Percentiles rank a stretch among this genome's conserved stretches.
phyloP scores from a whole-genome alignment of 23 tunicate species.

The Ciona savignyi region DNA sequence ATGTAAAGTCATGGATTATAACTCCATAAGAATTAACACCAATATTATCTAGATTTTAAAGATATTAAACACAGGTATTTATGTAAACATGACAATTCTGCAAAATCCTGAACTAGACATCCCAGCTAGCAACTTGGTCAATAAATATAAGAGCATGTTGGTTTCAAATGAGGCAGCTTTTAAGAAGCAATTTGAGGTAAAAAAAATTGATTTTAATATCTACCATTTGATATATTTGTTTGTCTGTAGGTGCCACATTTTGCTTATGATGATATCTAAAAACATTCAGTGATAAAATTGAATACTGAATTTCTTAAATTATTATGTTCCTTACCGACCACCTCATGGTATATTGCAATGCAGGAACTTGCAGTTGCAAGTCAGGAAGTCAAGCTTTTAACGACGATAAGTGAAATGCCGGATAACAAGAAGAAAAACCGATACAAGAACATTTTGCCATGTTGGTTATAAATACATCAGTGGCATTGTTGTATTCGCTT shows the following conservation, averaged over 20 bases:
- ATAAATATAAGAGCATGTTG: background rate
- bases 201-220: background rate
- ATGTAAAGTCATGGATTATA: too few species aligned
- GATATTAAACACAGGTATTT: background rate
- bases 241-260: too few species aligned
- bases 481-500: too few species aligned
- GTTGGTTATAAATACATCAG: background rate
- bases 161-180: background rate
- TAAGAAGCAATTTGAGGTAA: background rate
- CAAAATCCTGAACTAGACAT: background rate
- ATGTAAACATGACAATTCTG: background rate
- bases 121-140: background rate
- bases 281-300: too few species aligned
- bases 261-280: too few species aligned
- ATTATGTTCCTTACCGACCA: too few species aligned
- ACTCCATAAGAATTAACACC: too few species aligned
- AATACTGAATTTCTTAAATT: too few species aligned
- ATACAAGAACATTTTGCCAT: slow-evolving; percentile 29
- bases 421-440: slow-evolving; percentile 18
- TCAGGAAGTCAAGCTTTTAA: background rate
- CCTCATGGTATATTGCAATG: too few species aligned
- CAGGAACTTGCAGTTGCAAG: background rate
- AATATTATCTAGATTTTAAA: too few species aligned
- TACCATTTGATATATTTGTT: too few species aligned
- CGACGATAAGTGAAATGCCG: background rate